phyloP scores from a whole-genome alignment of 2,113 vertebrate genomes.

The Boleophthalmus pectinirostris region DNA sequence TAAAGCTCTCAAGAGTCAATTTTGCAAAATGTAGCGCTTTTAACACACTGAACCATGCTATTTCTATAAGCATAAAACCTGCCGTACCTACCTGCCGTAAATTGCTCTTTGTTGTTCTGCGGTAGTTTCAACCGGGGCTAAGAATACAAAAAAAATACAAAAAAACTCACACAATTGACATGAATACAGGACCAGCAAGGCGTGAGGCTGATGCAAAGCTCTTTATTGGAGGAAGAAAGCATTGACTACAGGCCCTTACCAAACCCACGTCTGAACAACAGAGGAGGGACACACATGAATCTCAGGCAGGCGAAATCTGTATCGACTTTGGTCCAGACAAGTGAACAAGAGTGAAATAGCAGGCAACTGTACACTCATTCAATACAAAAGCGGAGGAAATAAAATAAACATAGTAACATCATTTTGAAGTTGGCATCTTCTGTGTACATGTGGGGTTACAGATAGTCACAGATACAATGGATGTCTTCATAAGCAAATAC shows the following conservation, averaged over 20 bases:
- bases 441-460: constrained; percentile 12
- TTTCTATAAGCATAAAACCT: not conserved
- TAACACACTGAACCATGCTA: not conserved
- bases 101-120: not conserved
- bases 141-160: not conserved
- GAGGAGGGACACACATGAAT: constrained; percentile 27
- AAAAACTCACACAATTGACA: constrained; percentile 9
- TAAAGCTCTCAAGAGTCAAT: too few relatives aligned
- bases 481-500: constrained; percentile 13
- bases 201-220: constrained; percentile 54
- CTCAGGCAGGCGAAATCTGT: constrained; percentile 22
- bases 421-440: constrained; percentile 22
- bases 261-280: constrained; percentile 26
- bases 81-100: not conserved
- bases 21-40: not conserved
- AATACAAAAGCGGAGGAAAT: constrained; percentile 29
- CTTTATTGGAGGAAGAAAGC: constrained; percentile 62
- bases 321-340: constrained; percentile 51
- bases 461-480: constrained; percentile 3
- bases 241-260: constrained; percentile 29
- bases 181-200: constrained; percentile 6
- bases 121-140: constrained; percentile 27
- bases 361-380: constrained; percentile 23
- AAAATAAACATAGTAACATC: constrained; percentile 5
- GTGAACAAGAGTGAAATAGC: constrained; percentile 31